Evolutionary conservation across 2,113 vertebrate species (phyloP).

Genomic region (Azemiops feae): DNA sequence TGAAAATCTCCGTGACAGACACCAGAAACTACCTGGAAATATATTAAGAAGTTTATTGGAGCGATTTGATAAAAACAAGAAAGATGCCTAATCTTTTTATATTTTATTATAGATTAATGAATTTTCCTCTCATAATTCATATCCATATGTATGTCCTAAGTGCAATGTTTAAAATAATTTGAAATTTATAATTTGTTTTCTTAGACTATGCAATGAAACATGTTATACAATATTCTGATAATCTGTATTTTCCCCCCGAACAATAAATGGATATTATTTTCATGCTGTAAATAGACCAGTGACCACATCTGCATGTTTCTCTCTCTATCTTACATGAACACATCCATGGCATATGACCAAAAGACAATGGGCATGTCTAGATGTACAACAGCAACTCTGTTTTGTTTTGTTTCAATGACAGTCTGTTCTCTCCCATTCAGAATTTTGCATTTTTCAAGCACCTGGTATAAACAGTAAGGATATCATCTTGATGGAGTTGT

Average conservation of each 20-base stretch:
- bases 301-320: background rate
- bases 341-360: background rate
- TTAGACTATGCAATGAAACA: background rate
- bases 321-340: background rate
- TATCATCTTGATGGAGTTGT: background rate
- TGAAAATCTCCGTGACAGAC: slow-evolving; percentile 78
- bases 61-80: slow-evolving; percentile 62
- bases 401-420: background rate
- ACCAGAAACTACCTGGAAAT: slow-evolving; percentile 83
- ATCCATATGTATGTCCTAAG: background rate
- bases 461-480: background rate
- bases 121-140: background rate
- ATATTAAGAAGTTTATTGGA: slow-evolving; percentile 79
- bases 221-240: background rate
- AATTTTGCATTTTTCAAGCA: background rate
- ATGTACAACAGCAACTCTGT: background rate
- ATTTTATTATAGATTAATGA: background rate
- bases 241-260: background rate
- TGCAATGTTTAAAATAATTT: background rate
- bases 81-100: background rate
- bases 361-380: background rate
- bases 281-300: background rate
- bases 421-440: background rate
- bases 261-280: background rate
- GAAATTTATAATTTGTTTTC: background rate